These are phyloP conservation scores for Nebria ingens DNA, from an alignment of 1,140 invertebrate species.

Conservation along the genomic window DNA sequence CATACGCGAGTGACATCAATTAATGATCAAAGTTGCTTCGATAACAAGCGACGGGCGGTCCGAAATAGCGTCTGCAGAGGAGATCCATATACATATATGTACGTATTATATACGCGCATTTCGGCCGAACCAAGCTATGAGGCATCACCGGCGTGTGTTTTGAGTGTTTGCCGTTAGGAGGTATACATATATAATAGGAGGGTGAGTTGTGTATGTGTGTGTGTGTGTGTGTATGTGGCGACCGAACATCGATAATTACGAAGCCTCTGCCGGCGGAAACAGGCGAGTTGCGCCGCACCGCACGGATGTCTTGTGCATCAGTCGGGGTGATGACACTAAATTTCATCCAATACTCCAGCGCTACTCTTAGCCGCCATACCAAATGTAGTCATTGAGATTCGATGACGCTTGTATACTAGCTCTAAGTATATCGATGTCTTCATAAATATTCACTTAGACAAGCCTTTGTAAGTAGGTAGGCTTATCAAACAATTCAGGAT, in stretches of 20 bases:
- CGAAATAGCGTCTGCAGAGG: background rate
- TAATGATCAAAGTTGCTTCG: conserved; percentile 5
- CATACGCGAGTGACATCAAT: background rate
- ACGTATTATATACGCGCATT: too few species aligned
- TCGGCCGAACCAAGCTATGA: background rate
- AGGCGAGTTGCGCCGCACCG: background rate
- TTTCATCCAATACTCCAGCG: background rate
- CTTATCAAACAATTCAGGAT: too few species aligned
- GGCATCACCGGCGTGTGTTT: background rate
- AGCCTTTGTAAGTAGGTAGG: too few species aligned
- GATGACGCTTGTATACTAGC: background rate
- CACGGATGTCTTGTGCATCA: background rate
- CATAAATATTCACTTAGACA: too few species aligned
- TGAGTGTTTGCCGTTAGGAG: background rate
- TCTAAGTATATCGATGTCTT: too few species aligned
- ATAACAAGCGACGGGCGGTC: background rate
- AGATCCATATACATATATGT: too few species aligned
- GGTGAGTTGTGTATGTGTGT: background rate
- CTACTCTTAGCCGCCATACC: background rate
- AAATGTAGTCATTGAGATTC: background rate
- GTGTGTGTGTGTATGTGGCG: background rate
- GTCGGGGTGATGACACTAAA: too few species aligned
- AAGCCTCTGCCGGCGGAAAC: background rate
- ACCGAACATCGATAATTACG: conserved; percentile 3
- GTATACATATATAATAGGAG: background rate